Conservation (phyloP, 1,140 invertebrate genomes). For the Papilio polytes region DNA sequence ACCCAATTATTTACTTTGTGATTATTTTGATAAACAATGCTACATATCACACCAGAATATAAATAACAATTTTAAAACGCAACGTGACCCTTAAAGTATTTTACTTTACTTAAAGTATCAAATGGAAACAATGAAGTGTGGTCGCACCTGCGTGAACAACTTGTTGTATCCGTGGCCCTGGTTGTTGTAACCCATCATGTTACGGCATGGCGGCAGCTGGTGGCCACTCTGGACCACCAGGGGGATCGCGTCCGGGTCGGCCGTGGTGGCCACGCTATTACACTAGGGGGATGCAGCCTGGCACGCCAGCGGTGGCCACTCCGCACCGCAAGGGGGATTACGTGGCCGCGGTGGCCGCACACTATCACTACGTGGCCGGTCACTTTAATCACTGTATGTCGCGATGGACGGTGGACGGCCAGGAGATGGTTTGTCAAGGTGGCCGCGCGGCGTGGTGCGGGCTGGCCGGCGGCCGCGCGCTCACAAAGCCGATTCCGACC, state of each 20-base stretch:
- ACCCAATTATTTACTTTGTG: not conserved
- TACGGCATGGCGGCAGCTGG: constrained; percentile 76
- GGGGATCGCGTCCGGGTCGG: constrained; percentile 75
- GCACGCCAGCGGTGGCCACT: constrained; percentile 30
- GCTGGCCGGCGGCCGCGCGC: constrained; percentile 48
- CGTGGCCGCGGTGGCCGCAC: constrained; percentile 24
- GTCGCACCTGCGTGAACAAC: constrained; percentile 92
- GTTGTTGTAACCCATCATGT: constrained; percentile 90
- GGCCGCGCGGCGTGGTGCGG: constrained; percentile 47
- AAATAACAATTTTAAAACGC: not conserved
- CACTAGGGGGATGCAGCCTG: constrained; percentile 19
- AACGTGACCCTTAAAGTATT: not conserved
- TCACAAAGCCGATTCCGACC: constrained; percentile 50
- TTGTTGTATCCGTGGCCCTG: constrained; percentile 94
- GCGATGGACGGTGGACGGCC: constrained; percentile 77
- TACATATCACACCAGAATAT: not conserved
- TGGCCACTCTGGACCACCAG: constrained; percentile 79
- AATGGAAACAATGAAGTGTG: not conserved
- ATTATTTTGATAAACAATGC: not conserved
- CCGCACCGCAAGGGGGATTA: constrained; percentile 11
- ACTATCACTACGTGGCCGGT: constrained; percentile 33
- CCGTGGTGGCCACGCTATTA: constrained; percentile 63
- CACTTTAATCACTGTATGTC: constrained; percentile 39
- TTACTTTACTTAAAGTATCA: no score
- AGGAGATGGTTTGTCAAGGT: constrained; percentile 76